Evolutionary conservation across 2,888 invertebrate genomes (phyloP), one percentile per base, ranked within the genome.

Genomic region (Perithous albicinctus): DNA sequence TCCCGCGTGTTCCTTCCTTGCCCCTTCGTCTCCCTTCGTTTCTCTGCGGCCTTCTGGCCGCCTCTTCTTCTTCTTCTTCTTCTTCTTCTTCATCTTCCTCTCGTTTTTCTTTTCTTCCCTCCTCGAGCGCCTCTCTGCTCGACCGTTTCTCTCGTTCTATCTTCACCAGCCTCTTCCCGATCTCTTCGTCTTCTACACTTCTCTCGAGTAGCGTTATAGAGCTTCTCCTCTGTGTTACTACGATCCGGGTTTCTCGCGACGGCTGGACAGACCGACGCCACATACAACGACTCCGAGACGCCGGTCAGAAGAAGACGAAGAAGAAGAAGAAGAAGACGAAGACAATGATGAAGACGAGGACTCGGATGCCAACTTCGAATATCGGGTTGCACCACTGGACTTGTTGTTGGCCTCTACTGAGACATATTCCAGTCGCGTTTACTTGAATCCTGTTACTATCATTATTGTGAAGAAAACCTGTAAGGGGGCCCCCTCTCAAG

Each of bases 261-360:
- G 66, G 70, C 80, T 69, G 69, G 75, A 70, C 83, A 80, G 69
- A 75, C 69, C 64, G 77, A 83, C 80, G 83, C 83, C 77, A 80
- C 70, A 61, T 61, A 32, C 67, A 51, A 43, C 76, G 79, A 76
- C 72, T 54, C 61, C 67, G 70, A 72, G 74, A 75, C 75, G 82
- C 64, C 63, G 61, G 69, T 46, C 32, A 59, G 67, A 79, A 79
- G 73, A 51, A 8, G 48, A 69, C 18, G 69, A 51, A 23, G 15
- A 38, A 51, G 67, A 70, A n/a, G n/a, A 67, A 48, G 51, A 51
- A 8, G 48, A 69, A 26, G 69, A 51, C 35, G 15, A 38, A 51
- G 67, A 70, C 29, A 23, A 74, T 23, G 29, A 59, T 59, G 51
- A 56, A 69, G 75, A 78, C 56, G 64, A 72, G 56, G 75, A 54